These are phyloP conservation scores for Oophaga sylvatica DNA, from an alignment of 2,797 vertebrate genomes.

Conservation along the genomic window DNA sequence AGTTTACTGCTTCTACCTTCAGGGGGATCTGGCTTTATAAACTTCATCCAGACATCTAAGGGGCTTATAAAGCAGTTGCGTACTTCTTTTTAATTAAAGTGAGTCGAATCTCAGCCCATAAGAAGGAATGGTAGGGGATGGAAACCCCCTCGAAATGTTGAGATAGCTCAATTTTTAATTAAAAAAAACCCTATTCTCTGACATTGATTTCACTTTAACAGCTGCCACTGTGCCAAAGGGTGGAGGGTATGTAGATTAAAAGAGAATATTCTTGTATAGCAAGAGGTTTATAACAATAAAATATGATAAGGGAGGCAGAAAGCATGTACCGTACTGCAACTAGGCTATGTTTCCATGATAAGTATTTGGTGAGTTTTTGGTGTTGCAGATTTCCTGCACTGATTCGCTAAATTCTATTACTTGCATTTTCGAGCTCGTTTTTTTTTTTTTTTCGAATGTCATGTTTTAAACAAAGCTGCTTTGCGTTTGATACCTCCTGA, in stretches of 20 bases:
- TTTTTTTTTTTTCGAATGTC: no score
- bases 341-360: no score
- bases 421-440: no score
- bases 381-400: no score
- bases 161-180: slow-evolving; percentile 29
- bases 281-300: neutral
- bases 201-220: slow-evolving; percentile 34
- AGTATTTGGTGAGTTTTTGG: no score
- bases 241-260: neutral
- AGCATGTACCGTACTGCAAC: no score
- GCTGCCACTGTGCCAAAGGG: neutral
- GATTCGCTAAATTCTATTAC: no score
- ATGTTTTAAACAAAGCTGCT: no score
- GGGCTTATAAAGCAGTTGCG: neutral
- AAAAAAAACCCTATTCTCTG: slow-evolving; percentile 14
- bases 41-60: neutral
- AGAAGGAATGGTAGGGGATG: neutral
- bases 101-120: slow-evolving; percentile 3
- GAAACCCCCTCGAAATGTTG: slow-evolving; percentile 13
- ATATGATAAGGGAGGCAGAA: no score
- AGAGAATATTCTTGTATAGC: neutral
- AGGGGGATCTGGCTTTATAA: neutral
- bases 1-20: neutral
- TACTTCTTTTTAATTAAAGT: slow-evolving; percentile 27
- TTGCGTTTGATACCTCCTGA: no score